Base-by-base conservation (phyloP, 2,888 invertebrate genomes). In the Eupsilia transversa region DNA sequence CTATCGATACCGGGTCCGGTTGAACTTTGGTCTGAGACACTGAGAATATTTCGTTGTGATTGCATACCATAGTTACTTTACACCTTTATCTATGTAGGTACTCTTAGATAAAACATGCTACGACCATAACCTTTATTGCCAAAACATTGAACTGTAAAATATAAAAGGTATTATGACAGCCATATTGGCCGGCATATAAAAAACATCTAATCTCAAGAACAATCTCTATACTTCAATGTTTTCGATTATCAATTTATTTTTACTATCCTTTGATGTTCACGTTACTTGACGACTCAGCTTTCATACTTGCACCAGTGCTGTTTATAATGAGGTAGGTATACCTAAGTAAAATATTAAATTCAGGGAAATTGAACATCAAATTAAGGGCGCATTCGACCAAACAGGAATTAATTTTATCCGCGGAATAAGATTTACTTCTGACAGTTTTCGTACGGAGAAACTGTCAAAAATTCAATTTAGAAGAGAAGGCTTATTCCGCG, bases 141-240 rank as follows among this genome's bases (percentile, higher is more conserved):
- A 49, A 49, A 46, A 57, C 38, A 63, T 63, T 41, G 33, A 46
- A 64, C 30, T 64, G 56, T 70, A 69, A 52, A 77, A 65, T 54
- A 59, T 12, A 20, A 76, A 74, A 43, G 30, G 41, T 46, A 23
- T 74, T 65, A 74, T 46, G 38, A 65, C n/a, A 59, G 41, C 2
- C 20, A 30, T 54, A 72, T 41, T 65, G 14, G 41, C 23, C 35
- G 41, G 41, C 49, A 67, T 56, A 70, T 67, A 73, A 52, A 73
- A 60, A 60, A 46, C 70, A 56, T 69, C 27, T 66, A 61, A 72
- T 66, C 65, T 54, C n/a, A 23, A 17, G 33, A n/a, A 33, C 65
- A 72, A 80, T 80, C 80, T 68, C 41, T 49, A 59, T 56, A 60
- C 10, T 72, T 54, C 2, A 65, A 76, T 80, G 33, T 67, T 59